Evolutionary conservation across 2,888 invertebrate genomes (phyloP), one percentile per base, ranked within the genome.

Genomic region (Pasiphila rectangulata): DNA sequence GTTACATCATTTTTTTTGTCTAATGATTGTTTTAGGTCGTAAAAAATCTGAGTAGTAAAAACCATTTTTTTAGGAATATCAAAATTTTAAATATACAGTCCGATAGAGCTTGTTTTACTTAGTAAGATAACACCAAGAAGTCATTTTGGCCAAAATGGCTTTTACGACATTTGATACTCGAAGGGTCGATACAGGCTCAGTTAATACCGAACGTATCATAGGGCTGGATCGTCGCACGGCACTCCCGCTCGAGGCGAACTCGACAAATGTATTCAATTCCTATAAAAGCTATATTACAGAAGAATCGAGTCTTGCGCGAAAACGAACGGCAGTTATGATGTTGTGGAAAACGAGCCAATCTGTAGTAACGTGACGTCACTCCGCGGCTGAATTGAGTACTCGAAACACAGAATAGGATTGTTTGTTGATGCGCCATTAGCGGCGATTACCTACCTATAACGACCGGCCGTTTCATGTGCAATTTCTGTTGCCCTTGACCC

Each of bases 181-280:
- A 1, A 32, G 9, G 83, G 69, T 76, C 69, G 61, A 77, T n/a
- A 79, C 67, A 70, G 76, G 75, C 73, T 72, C 83, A 75, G 80
- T 67, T 56, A 57, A 46, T 58, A 74, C 78, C 69, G 77, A 81
- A 79, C 79, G 56, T 76, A 78, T 80, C 67, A 69, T 76, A 81
- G 76, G 75, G 70, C 62, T 63, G 64, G 62, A 52, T 63, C 64
- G 71, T 67, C 75, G 73, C 79, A 75, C 69, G 79, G 70, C 78
- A 72, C 72, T 75, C 67, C 58, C 47, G 51, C 52, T 56, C 61
- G 67, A 67, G 66, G 61, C 52, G 51, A 54, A 45, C 52, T 46
- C 52, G 60, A 54, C 51, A 51, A 53, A 47, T 50, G 44, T 56
- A 67, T 60, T 83, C 83, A 84, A 83, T 83, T 84, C 83, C 83